Conservation (phyloP, 2,113 vertebrate genomes). For the Talpa occidentalis region DNA sequence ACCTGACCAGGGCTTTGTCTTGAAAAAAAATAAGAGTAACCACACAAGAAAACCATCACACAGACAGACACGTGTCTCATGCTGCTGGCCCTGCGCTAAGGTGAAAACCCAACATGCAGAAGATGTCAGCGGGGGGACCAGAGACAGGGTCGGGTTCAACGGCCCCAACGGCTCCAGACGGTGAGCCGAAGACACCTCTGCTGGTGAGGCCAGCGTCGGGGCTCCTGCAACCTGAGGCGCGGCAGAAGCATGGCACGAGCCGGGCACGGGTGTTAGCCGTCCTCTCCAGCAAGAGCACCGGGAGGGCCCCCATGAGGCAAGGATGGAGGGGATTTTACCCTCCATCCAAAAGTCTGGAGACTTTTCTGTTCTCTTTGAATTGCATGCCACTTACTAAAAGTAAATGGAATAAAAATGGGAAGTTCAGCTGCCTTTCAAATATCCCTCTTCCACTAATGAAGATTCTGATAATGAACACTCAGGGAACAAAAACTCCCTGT, state of each 20-base stretch:
- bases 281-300: neutral
- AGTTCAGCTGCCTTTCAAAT: neutral
- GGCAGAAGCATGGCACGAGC: rapidly evolving
- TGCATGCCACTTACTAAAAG: neutral
- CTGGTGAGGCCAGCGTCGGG: neutral
- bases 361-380: neutral
- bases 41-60: neutral
- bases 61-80: too few relatives aligned
- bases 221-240: neutral
- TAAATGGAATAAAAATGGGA: neutral
- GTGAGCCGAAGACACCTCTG: neutral
- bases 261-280: too few relatives aligned
- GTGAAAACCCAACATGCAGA: too few relatives aligned
- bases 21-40: neutral
- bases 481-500: too few relatives aligned
- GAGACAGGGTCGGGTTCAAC: neutral
- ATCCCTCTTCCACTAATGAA: neutral
- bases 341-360: too few relatives aligned
- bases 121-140: too few relatives aligned
- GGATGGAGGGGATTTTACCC: rapidly evolving
- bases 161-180: too few relatives aligned
- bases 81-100: too few relatives aligned
- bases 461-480: neutral
- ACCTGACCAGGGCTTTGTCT: neutral
- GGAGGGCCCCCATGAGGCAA: neutral